Conservation (phyloP, 2,113 vertebrate genomes). For the Ornithorhynchus anatinus region DNA sequence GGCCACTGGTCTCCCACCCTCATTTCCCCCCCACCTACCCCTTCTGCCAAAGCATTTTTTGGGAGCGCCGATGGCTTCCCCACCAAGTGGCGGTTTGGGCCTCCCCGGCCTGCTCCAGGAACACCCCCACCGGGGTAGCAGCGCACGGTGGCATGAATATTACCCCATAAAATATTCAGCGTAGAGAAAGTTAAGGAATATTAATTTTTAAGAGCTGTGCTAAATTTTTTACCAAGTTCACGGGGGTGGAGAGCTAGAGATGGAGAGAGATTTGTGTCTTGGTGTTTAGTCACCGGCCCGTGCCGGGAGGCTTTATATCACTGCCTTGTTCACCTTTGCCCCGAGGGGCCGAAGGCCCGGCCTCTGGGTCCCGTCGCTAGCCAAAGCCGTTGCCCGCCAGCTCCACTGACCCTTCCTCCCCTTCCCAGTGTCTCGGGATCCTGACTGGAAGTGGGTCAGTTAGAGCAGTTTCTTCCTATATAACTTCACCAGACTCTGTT, state of each 20-base stretch:
- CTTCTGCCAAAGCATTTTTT: too few species aligned
- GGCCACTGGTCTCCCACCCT: neutral
- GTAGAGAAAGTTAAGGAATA: neutral
- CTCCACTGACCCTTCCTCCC: neutral
- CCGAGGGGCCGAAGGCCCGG: neutral
- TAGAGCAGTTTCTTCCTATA: neutral
- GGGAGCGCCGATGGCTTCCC: too few species aligned
- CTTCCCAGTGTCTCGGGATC: neutral
- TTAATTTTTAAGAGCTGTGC: constrained; percentile 4
- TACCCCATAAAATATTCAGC: neutral
- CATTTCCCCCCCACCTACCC: too few species aligned
- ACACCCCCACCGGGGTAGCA: neutral
- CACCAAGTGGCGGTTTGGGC: neutral
- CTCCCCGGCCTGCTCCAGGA: fast-evolving
- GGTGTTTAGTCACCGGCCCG: neutral
- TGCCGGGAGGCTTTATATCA: neutral
- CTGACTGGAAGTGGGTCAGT: neutral
- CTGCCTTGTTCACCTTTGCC: neutral
- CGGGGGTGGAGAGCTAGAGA: neutral
- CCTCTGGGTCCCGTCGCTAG: neutral
- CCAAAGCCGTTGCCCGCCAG: neutral
- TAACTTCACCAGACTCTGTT: neutral
- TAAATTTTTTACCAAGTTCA: neutral
- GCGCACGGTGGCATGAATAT: neutral
- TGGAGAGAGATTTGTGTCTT: neutral